A percentile compares a stretch with the other conserved stretches of the same genome.
Evolutionary conservation across 2,113 vertebrate species (phyloP).

Genomic region (Myotis lucifugus): DNA sequence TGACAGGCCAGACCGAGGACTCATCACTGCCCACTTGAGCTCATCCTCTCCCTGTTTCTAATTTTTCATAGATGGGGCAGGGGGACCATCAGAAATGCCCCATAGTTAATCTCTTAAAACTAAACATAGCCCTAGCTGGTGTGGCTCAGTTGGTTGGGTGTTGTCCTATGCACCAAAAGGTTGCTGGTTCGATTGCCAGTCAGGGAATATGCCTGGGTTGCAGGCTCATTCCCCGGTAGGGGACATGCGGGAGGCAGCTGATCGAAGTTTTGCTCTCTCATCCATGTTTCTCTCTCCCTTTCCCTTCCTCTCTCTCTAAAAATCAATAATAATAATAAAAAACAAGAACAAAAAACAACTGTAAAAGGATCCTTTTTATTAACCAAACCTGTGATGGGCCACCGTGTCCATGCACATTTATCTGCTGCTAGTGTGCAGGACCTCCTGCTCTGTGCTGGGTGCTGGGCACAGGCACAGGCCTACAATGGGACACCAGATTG

Average conservation of each 20-base stretch:
- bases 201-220: background rate
- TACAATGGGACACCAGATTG: background rate
- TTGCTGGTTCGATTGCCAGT: background rate
- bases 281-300: background rate
- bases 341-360: background rate
- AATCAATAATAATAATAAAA: background rate
- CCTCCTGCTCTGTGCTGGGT: background rate
- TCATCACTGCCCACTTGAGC: too few species aligned
- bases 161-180: background rate
- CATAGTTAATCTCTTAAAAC: background rate
- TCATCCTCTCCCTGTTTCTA: accelerated
- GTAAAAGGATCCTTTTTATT: background rate
- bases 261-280: background rate
- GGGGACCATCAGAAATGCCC: background rate
- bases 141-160: background rate
- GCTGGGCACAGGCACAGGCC: too few species aligned
- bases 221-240: background rate
- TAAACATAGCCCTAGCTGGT: background rate
- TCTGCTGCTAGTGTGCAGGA: accelerated
- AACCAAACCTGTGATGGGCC: background rate
- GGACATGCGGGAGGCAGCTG: background rate
- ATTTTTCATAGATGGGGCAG: background rate
- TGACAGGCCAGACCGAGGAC: accelerated
- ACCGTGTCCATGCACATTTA: accelerated
- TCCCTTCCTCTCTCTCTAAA: background rate